A percentile compares a stretch with the other conserved stretches of the same genome.
Conservation (phyloP, 2,888 invertebrate species). For the Euplexia lucipara region DNA sequence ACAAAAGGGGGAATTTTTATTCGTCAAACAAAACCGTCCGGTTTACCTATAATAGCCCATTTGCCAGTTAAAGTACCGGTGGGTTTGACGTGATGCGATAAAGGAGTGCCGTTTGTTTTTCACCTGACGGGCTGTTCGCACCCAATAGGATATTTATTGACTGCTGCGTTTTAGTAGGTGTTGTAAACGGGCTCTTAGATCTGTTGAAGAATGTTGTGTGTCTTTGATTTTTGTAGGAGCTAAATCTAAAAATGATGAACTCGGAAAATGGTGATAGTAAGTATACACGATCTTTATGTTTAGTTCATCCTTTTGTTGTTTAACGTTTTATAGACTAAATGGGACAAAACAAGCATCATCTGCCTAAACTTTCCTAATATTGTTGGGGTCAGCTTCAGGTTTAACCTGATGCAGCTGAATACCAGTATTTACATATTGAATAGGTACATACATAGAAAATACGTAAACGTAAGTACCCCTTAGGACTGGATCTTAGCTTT, state of each 20-base stretch:
- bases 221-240: background rate
- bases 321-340: too few relatives aligned
- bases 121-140: constrained; percentile 55
- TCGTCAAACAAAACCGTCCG: constrained; percentile 68
- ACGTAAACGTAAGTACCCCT: too few relatives aligned
- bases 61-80: constrained; percentile 72
- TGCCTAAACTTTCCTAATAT: too few relatives aligned
- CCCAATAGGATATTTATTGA: constrained; percentile 56
- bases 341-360: too few relatives aligned
- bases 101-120: constrained; percentile 66
- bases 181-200: constrained; percentile 31
- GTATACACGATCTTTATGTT: background rate
- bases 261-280: background rate
- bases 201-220: background rate
- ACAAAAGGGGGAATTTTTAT: constrained; percentile 60
- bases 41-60: constrained; percentile 72
- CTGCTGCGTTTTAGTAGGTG: constrained; percentile 33
- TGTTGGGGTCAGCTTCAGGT: too few relatives aligned
- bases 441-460: too few relatives aligned
- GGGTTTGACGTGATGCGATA: constrained; percentile 76
- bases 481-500: too few relatives aligned
- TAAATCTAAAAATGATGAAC: background rate
- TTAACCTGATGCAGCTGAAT: too few relatives aligned
- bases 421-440: too few relatives aligned
- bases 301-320: too few relatives aligned